A percentile compares a stretch with the other conserved stretches of the same genome.
These are phyloP conservation scores for Nematostella vectensis DNA, from an alignment of 92 coral and sea anemone species.

Conservation along the genomic window DNA sequence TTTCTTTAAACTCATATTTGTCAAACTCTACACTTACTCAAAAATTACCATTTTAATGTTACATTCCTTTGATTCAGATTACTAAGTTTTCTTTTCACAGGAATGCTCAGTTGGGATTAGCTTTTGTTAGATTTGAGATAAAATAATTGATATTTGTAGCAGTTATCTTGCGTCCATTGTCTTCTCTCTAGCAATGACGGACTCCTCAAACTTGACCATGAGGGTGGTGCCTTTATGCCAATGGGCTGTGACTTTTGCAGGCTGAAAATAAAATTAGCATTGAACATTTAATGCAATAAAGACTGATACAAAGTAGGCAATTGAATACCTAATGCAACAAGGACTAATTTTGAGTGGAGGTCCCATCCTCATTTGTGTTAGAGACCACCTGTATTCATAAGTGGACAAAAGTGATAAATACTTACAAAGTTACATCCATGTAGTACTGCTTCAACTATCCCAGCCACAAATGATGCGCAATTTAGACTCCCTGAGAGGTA, in stretches of 20 bases:
- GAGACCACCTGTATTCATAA: too few relatives aligned
- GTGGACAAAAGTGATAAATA: too few relatives aligned
- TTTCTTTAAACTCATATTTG: too few relatives aligned
- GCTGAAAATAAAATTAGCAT: constrained; percentile 32
- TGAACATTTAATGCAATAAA: not conserved
- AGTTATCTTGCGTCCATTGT: constrained; percentile 72
- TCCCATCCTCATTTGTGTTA: too few relatives aligned
- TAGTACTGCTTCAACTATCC: constrained; percentile 89
- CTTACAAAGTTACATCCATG: constrained; percentile 98
- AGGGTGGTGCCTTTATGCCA: constrained; percentile 99
- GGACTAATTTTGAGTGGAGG: too few relatives aligned
- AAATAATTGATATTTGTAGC: not conserved
- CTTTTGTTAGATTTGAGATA: not conserved
- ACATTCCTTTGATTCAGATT: not conserved
- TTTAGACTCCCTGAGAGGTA: constrained; percentile 64
- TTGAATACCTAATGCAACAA: too few relatives aligned
- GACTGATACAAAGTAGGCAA: too few relatives aligned
- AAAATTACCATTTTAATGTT: too few relatives aligned
- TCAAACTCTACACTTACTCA: too few relatives aligned
- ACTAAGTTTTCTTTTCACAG: not conserved
- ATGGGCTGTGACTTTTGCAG: constrained; percentile 95
- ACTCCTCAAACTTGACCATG: constrained; percentile 98
- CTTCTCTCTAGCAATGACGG: constrained; percentile 87
- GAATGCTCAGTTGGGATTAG: not conserved
- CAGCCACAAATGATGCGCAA: constrained; percentile 96